These are phyloP conservation scores for Rhipidura dahli DNA, from an alignment of 2,113 vertebrate genomes.

Conservation along the genomic window DNA sequence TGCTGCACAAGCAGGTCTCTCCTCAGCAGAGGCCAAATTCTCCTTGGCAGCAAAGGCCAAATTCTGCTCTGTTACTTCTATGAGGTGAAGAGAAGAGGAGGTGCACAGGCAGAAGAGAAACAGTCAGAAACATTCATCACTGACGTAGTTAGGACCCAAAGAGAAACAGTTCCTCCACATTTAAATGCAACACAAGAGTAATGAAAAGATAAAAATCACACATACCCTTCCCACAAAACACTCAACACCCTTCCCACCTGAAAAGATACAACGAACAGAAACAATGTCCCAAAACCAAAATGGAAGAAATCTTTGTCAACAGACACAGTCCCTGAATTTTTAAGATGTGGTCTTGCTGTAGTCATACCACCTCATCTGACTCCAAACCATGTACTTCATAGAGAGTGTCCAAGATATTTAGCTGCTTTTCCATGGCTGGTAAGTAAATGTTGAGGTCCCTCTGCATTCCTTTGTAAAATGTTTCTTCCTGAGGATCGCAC, in stretches of 20 bases:
- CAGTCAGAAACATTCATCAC: not conserved
- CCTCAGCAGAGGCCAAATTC: not conserved
- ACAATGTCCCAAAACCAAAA: not conserved
- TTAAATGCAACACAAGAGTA: constrained; percentile 32
- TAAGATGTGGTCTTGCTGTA: not conserved
- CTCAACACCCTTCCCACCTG: not conserved
- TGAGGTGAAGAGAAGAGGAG: not conserved
- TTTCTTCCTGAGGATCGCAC: constrained; percentile 83
- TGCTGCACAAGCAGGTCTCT: fast-evolving
- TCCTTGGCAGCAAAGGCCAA: not conserved
- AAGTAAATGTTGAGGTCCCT: constrained; percentile 90
- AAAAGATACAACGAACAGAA: constrained; percentile 52
- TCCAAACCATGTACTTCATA: constrained; percentile 94
- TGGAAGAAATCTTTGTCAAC: constrained; percentile 19
- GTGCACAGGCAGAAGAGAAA: not conserved
- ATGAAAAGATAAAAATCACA: constrained; percentile 4
- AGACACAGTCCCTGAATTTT: constrained; percentile 70
- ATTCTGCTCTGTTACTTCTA: not conserved
- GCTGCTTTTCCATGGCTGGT: constrained; percentile 92
- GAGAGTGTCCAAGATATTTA: constrained; percentile 87
- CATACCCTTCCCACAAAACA: not conserved
- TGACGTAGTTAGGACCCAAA: not conserved
- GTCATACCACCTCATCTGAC: constrained; percentile 95
- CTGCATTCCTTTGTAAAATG: constrained; percentile 83
- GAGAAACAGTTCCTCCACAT: constrained; percentile 68